phyloP scores from a whole-genome alignment of 1,140 invertebrate species.

The Bathynomus jamesi region DNA sequence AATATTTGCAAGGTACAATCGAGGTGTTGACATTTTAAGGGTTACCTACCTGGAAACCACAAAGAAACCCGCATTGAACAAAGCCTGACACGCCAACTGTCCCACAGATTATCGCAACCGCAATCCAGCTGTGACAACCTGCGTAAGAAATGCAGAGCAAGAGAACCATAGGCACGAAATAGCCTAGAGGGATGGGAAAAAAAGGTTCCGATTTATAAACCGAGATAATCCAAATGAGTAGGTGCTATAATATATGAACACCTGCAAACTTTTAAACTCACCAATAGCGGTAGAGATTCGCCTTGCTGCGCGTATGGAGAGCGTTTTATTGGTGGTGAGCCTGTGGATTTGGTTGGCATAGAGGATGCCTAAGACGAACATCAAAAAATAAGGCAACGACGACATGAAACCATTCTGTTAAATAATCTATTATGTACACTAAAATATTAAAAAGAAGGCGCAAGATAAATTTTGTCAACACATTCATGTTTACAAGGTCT shows the following conservation, averaged over 20 bases:
- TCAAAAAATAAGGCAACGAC: slow-evolving; percentile 4
- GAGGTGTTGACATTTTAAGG: too few relatives aligned
- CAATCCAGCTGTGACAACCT: slow-evolving; percentile 1
- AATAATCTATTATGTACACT: too few relatives aligned
- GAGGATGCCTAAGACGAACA: slow-evolving; percentile 4
- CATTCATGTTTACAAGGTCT: too few relatives aligned
- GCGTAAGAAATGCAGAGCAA: slow-evolving; percentile 3
- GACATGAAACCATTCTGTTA: slow-evolving; percentile 6
- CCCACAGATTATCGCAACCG: background rate
- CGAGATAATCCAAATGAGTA: too few relatives aligned
- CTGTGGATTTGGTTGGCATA: background rate
- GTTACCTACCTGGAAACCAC: background rate
- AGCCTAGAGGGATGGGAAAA: too few relatives aligned
- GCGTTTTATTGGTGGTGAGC: background rate
- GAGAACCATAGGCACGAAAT: background rate
- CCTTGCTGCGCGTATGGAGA: background rate
- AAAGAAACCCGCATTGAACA: slow-evolving; percentile 7
- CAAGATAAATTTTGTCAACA: too few relatives aligned
- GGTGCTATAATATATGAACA: too few relatives aligned
- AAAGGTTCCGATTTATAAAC: too few relatives aligned
- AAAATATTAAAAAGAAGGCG: too few relatives aligned
- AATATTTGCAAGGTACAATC: too few relatives aligned
- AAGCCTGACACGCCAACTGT: background rate
- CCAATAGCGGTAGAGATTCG: background rate
- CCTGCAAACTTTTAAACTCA: slow-evolving; percentile 2